Conservation (phyloP, 2,888 invertebrate genomes). For the Hirtodrosophila trivittata region DNA sequence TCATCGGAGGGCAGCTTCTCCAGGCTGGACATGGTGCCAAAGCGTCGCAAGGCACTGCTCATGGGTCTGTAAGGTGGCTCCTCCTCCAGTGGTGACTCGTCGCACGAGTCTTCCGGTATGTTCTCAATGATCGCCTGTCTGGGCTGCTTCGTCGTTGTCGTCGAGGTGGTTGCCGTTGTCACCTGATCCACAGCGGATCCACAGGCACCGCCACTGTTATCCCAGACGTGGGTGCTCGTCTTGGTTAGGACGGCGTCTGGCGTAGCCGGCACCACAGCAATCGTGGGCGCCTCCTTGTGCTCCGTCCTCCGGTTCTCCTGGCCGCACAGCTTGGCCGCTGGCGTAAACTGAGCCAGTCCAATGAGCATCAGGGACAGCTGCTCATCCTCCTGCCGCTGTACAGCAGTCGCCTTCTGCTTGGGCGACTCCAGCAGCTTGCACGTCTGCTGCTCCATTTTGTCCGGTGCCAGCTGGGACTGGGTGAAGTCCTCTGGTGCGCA, state of each 20-base stretch:
- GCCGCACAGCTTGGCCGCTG: conserved; percentile 85
- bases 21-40: conserved; percentile 90
- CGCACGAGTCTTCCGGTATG: conserved; percentile 86
- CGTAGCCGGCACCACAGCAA: conserved; percentile 90
- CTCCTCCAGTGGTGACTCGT: conserved; percentile 89
- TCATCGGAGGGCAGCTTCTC: conserved; percentile 88
- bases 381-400: conserved; percentile 84
- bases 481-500: conserved; percentile 83
- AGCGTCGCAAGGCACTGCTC: conserved; percentile 85
- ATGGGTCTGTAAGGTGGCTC: conserved; percentile 90
- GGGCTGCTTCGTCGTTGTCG: conserved; percentile 69
- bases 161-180: conserved; percentile 74
- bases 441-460: conserved; percentile 82
- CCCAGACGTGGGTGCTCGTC: conserved; percentile 83
- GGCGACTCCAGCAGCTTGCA: conserved; percentile 83
- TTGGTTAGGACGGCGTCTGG: conserved; percentile 86
- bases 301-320: conserved; percentile 41
- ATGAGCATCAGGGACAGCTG: conserved; percentile 88
- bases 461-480: conserved; percentile 80
- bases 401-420: conserved; percentile 57
- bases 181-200: conserved; percentile 53
- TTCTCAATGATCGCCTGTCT: conserved; percentile 81
- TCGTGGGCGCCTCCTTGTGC: conserved; percentile 85
- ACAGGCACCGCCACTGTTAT: conserved; percentile 66
- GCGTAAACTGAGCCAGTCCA: conserved; percentile 86